These are phyloP conservation scores for Mus spretus DNA, from an alignment of 2,797 vertebrate genomes.

Conservation along the genomic window DNA sequence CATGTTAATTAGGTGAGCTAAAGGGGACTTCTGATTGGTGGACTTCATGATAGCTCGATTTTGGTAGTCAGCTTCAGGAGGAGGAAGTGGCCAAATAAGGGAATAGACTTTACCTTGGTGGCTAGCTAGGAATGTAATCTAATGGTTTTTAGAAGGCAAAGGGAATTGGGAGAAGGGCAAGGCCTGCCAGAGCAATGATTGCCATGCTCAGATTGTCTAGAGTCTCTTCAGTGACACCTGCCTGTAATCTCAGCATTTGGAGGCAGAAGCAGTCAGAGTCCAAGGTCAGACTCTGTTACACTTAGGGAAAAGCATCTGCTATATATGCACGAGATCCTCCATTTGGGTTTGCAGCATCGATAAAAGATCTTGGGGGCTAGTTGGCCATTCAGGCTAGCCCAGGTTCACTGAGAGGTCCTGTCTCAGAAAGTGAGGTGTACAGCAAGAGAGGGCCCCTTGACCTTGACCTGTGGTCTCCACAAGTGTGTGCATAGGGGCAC, in stretches of 20 bases:
- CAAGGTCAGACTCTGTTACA: background rate
- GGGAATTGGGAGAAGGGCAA: background rate
- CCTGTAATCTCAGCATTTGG: background rate
- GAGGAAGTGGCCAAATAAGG: background rate
- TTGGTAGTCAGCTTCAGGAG: background rate
- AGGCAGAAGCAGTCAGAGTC: background rate
- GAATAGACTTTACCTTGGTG: background rate
- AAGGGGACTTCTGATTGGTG: background rate
- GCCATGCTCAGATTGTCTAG: background rate
- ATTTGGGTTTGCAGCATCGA: background rate
- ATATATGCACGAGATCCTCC: no score
- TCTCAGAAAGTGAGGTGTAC: background rate
- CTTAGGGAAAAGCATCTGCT: background rate
- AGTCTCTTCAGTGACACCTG: background rate
- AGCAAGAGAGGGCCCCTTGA: background rate
- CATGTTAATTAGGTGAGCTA: background rate
- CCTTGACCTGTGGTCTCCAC: background rate
- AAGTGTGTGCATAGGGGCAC: background rate
- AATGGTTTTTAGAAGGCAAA: background rate
- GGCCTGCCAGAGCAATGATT: background rate
- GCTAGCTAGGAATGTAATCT: background rate
- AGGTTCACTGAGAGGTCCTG: background rate
- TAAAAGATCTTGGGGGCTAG: background rate
- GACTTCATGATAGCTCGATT: background rate
- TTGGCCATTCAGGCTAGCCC: background rate